Base-by-base conservation (phyloP, 2,797 vertebrate genomes). In the Pangasius macronema region DNA sequence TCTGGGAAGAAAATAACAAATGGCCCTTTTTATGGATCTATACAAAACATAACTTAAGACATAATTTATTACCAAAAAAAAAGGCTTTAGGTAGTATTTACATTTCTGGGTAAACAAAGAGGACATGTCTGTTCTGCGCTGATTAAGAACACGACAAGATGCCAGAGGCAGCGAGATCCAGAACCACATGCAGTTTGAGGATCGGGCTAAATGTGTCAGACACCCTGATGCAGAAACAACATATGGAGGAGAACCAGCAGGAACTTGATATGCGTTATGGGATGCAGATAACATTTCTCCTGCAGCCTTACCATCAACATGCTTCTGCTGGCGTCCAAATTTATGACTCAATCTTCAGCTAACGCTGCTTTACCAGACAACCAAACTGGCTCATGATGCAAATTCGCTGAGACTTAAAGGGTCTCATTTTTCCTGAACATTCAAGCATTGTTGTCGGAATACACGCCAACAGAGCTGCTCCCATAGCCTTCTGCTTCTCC, bases 51-150 rank as follows among this genome's bases (percentile, higher is more conserved):
- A 87, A 88, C 53, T 89, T 89, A 87, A 88, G 79, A 83, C 81
- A 88, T 89, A 57, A 90, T 83, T 89, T 88, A 82, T 53, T 36
- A 68, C n/a, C n/a, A 80, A 49, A 68, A 46, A 63, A 14, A 82
- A n/a, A 87, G 82, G 76, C 53, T 83, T 77, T 77, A 82, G 77
- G 70, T 89, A 81, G 89, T 89, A 89, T 91, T 90, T 90, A 91
- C 89, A 91, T 75, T 80, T 89, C 9, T 53, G n/a, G 57, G 39
- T 30, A 63, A 88, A 89, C 83, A 77, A 83, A 63, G 85, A 76
- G 24, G 85, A 73, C 67, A 67, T 89, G 68, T 88, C 87, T 85
- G 86, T 88, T 79, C 51, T 76, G 57, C n/a, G 24, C 27, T 82
- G 85, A 87, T 77, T 83, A 61, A 75, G 77, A 67, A 68, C 59